These are phyloP conservation scores for Bhutanitis thaidina DNA, from an alignment of 2,888 invertebrate genomes.

Conservation along the genomic window DNA sequence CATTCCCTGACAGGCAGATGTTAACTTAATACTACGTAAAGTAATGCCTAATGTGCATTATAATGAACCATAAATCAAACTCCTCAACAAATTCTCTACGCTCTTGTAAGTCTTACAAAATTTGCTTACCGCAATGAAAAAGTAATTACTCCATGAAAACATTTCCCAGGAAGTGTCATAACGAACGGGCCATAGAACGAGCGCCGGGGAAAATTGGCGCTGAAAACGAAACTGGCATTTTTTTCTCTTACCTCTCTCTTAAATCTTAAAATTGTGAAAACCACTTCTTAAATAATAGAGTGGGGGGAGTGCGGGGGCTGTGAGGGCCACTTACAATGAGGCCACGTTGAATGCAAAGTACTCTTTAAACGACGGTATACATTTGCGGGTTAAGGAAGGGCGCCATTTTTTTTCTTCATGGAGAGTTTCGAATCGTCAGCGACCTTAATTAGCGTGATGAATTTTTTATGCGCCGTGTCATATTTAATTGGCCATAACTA, in stretches of 20 bases:
- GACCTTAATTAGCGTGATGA: conserved; percentile 31
- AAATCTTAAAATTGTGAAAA: conserved; percentile 50
- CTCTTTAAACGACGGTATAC: conserved; percentile 41
- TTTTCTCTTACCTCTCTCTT: conserved; percentile 39
- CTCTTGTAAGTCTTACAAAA: not conserved
- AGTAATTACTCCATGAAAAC: not conserved
- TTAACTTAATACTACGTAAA: too few relatives aligned
- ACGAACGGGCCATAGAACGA: not conserved
- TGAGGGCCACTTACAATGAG: conserved; percentile 38
- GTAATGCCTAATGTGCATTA: too few relatives aligned
- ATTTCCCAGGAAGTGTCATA: conserved; percentile 2
- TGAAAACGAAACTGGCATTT: conserved; percentile 32
- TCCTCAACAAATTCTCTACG: not conserved
- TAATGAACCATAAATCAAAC: too few relatives aligned
- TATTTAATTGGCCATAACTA: conserved; percentile 3
- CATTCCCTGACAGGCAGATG: too few relatives aligned
- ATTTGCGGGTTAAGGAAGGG: conserved; percentile 46
- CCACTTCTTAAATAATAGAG: conserved; percentile 56
- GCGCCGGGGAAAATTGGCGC: not conserved
- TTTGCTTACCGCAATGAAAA: not conserved
- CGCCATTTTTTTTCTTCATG: conserved; percentile 37
- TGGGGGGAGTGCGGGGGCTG: conserved; percentile 40
- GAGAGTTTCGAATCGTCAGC: conserved; percentile 27
- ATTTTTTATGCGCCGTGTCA: conserved; percentile 6
- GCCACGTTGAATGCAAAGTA: conserved; percentile 45